A percentile compares a stretch with the other conserved stretches of the same genome.
Evolutionary conservation across 2,888 invertebrate genomes (phyloP).

Genomic region (Cheilosia vulpina): DNA sequence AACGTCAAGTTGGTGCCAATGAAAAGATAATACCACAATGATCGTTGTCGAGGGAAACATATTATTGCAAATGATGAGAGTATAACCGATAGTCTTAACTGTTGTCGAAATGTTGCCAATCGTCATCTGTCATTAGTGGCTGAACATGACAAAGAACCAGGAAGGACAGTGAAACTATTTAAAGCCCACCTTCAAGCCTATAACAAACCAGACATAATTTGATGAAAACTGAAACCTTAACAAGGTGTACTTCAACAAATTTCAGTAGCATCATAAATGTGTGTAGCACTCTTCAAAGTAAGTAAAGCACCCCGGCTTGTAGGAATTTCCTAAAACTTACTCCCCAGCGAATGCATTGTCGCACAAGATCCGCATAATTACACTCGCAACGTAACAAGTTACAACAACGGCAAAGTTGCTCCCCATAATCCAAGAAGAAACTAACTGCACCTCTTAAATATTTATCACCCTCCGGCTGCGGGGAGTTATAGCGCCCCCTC

Average conservation of each 20-base stretch:
- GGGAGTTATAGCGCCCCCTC: constrained; percentile 9
- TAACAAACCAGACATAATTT: not conserved
- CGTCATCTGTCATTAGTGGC: not conserved
- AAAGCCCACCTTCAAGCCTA: not conserved
- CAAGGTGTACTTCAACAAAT: constrained; percentile 1
- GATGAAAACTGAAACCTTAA: not conserved
- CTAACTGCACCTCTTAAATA: constrained; percentile 63
- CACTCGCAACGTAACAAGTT: constrained; percentile 47
- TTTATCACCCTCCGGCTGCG: constrained; percentile 47
- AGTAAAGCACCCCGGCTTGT: not conserved
- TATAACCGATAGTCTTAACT: no score
- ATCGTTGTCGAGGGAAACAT: no score
- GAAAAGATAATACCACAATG: no score
- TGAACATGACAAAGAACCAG: not conserved
- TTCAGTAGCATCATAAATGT: not conserved
- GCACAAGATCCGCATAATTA: constrained; percentile 46
- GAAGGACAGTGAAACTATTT: constrained; percentile 10
- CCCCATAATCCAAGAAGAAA: constrained; percentile 47
- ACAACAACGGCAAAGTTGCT: constrained; percentile 42
- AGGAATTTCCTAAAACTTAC: constrained; percentile 29
- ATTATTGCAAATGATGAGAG: no score
- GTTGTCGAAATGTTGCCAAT: no score
- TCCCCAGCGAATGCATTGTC: constrained; percentile 40
- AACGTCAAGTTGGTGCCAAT: no score
- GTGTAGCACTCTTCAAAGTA: not conserved